A percentile compares a stretch with the other conserved stretches of the same genome.
Evolutionary conservation across 2,113 vertebrate genomes (phyloP).

Genomic region (Conger conger): DNA sequence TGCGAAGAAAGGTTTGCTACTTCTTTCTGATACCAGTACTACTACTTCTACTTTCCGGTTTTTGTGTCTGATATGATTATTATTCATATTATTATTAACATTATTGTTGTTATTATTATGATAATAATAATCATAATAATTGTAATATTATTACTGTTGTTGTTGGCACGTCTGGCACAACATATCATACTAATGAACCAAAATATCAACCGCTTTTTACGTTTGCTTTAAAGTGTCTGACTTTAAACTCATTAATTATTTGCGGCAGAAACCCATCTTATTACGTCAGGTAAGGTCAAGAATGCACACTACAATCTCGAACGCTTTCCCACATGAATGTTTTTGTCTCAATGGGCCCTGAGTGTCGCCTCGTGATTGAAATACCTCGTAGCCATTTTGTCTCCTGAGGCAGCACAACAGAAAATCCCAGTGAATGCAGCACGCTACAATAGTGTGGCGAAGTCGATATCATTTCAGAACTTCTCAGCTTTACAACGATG

Average conservation of each 20-base stretch:
- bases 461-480: background rate
- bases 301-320: background rate
- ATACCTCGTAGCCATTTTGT: background rate
- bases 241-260: background rate
- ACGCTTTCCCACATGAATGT: background rate
- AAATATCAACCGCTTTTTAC: background rate
- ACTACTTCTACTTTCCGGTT: background rate
- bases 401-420: background rate
- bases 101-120: background rate
- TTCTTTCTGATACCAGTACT: background rate
- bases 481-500: background rate
- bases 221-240: background rate
- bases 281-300: background rate
- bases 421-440: background rate
- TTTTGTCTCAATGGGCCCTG: background rate
- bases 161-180: background rate
- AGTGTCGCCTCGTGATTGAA: background rate
- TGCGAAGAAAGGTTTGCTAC: too few species aligned
- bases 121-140: background rate
- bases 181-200: background rate
- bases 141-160: background rate
- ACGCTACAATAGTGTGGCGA: background rate
- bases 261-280: background rate
- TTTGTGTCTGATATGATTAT: background rate
- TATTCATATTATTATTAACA: background rate